Conservation (phyloP, 2,888 invertebrate species). For the Blastobasis adustella region DNA sequence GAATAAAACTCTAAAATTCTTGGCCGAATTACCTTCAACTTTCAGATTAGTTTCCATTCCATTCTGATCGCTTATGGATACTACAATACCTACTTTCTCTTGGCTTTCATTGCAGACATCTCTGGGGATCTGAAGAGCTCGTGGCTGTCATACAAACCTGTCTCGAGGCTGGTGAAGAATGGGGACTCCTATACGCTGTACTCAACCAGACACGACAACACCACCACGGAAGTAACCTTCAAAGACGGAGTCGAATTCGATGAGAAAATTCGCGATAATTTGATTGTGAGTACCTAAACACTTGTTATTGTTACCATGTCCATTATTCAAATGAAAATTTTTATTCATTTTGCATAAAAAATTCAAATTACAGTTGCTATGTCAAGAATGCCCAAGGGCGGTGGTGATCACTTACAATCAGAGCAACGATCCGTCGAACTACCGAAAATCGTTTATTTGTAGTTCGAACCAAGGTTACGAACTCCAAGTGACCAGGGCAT, state of each 20-base stretch:
- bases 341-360: too few species aligned
- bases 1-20: neutral
- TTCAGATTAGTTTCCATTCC: neutral
- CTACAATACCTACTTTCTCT: too few species aligned
- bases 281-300: too few species aligned
- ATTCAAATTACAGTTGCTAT: too few species aligned
- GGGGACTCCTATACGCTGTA: conserved; percentile 5
- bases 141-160: neutral
- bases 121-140: neutral
- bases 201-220: neutral
- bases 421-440: too few species aligned
- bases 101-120: neutral
- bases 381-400: too few species aligned
- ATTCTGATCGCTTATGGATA: neutral
- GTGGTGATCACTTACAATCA: too few species aligned
- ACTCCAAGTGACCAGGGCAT: too few species aligned
- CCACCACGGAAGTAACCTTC: neutral
- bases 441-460: too few species aligned
- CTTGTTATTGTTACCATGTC: too few species aligned
- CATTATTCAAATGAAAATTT: too few species aligned
- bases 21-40: neutral
- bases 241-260: conserved; percentile 17
- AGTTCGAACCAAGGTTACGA: too few species aligned
- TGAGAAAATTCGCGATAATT: conserved; percentile 14
- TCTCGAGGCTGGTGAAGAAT: conserved; percentile 1